A percentile compares a stretch with the other conserved stretches of the same genome.
Evolutionary conservation across 2,113 vertebrate genomes (phyloP).

Genomic region (Emydocephalus ijimae): DNA sequence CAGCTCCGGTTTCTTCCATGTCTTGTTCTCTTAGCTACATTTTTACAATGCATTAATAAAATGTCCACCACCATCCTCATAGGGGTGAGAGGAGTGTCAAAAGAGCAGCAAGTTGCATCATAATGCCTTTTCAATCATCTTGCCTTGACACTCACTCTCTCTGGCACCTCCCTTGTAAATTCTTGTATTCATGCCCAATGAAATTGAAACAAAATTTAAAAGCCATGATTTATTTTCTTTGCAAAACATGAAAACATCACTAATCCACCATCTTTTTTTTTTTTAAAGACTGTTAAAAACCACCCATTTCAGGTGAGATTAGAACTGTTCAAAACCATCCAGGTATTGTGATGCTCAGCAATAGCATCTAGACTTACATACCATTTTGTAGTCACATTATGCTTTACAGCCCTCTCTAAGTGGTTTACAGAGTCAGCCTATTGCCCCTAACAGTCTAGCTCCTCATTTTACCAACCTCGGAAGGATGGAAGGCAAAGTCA

Average conservation of each 20-base stretch:
- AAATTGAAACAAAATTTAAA: background rate
- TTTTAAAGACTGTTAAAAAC: background rate
- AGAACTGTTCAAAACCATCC: background rate
- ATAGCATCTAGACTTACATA: background rate
- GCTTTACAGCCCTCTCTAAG: background rate
- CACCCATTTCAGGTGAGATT: background rate
- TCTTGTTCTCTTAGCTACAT: background rate
- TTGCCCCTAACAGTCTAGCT: background rate
- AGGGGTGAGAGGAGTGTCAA: background rate
- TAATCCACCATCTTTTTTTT: no score
- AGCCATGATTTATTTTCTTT: background rate
- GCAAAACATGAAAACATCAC: background rate
- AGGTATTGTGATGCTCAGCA: background rate
- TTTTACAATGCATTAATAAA: background rate
- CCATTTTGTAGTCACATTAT: background rate
- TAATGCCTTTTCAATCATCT: background rate
- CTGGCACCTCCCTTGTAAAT: background rate
- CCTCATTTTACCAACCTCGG: background rate
- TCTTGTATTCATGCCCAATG: background rate
- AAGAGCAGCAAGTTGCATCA: background rate
- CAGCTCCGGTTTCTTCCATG: background rate
- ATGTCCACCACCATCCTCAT: background rate
- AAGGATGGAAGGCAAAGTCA: background rate
- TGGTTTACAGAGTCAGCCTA: background rate
- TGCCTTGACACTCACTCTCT: background rate